A percentile compares a stretch with the other conserved stretches of the same genome.
phyloP scores from a whole-genome alignment of 2,888 invertebrate species.

The Callosobruchus maculatus region DNA sequence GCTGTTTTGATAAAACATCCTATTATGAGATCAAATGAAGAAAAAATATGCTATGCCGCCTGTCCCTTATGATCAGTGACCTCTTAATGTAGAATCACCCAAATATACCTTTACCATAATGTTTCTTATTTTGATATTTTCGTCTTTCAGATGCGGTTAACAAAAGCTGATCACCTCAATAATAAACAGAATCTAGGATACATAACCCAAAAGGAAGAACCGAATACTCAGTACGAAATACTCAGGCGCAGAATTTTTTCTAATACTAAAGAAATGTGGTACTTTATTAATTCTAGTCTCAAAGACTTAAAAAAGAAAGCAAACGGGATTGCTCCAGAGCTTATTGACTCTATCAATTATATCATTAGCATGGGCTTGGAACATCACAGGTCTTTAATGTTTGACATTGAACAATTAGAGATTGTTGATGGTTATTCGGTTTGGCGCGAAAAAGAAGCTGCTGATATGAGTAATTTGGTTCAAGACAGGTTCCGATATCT shows the following conservation, averaged over 20 bases:
- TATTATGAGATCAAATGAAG: no score
- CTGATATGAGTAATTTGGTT: constrained; percentile 76
- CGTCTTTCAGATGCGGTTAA: constrained; percentile 43
- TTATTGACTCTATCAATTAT: constrained; percentile 60
- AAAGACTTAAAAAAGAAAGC: constrained; percentile 60
- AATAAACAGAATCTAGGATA: constrained; percentile 46
- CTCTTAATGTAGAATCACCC: no score
- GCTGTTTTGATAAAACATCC: no score
- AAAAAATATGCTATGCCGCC: no score
- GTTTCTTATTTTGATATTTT: background rate
- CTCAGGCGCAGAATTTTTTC: constrained; percentile 70
- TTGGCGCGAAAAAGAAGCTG: constrained; percentile 81
- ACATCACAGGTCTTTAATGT: constrained; percentile 59
- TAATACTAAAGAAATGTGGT: constrained; percentile 84
- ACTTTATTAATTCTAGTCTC: constrained; percentile 72
- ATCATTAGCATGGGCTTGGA: constrained; percentile 68
- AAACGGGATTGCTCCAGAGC: constrained; percentile 52
- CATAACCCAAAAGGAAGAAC: constrained; percentile 54
- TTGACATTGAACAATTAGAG: constrained; percentile 66
- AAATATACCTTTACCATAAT: background rate
- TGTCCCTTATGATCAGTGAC: no score
- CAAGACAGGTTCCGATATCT: constrained; percentile 75
- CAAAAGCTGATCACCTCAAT: constrained; percentile 46
- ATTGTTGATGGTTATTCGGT: constrained; percentile 74
- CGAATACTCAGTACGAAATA: constrained; percentile 73